Evolutionary conservation across 1,140 invertebrate species (phyloP), one percentile per base, ranked within the genome.

Genomic region (Heliconius hermathena): DNA sequence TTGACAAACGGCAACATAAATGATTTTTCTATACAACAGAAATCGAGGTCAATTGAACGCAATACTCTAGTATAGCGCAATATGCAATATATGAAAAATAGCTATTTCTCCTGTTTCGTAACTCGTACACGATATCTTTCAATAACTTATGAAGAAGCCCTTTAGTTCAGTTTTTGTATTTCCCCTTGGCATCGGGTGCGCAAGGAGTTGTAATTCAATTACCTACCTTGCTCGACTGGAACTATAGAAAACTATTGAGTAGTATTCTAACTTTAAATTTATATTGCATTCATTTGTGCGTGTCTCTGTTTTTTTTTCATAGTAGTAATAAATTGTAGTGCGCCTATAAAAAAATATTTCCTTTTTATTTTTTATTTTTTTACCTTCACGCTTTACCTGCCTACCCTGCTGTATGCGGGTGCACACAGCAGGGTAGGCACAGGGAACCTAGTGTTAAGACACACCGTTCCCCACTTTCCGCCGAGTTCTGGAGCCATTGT

Each of bases 141-240:
- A 83, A 84, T 86, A 86, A 86, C 70, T 88, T 85, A 87, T 82
- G 87, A 90, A 89, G 87, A 90, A 89, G 86, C 86, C 85, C 79
- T 87, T 83, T 80, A 86, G 81, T 83, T 82, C 73, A 77, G 82
- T 84, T 88, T 87, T 86, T 86, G 80, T 88, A 86, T 84, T 81
- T 81, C 78, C 78, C 81, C 49, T 60, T 36, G 72, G 71, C 80
- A 49, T 70, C 78, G 81, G 73, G 38, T 71, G 80, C 57, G 73
- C 73, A 88, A 88, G 83, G 83, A 88, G 86, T 88, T 88, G 85
- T 90, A 90, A 90, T 90, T 87, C 80, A 87, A 89, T 90, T 89
- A 90, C 87, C 82, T 81, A 82, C 82, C 85, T 87, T 86, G 84
- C 78, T 75, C 72, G 71, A 78, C 71, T 82, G 73, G 41, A 79